A percentile compares a stretch with the other conserved stretches of the same genome.
Conservation (phyloP, 2,113 vertebrate species). For the Grallaria varia region DNA sequence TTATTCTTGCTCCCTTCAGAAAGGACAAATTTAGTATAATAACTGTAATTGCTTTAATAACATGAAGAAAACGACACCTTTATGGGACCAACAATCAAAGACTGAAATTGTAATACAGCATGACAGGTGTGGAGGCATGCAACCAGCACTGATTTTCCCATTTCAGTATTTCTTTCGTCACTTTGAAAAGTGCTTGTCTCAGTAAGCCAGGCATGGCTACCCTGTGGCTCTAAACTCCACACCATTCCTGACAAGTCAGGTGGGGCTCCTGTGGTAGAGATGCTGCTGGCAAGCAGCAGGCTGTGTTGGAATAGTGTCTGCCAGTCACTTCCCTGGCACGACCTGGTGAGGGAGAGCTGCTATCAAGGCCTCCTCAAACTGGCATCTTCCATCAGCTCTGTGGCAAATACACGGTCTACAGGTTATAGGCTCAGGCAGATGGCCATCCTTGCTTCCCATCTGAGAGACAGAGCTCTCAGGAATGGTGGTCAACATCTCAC, state of each 20-base stretch:
- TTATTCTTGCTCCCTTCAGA: slow-evolving; percentile 62
- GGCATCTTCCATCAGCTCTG: neutral
- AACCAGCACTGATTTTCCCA: slow-evolving; percentile 15
- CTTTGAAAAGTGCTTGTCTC: slow-evolving; percentile 5
- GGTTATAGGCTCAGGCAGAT: neutral
- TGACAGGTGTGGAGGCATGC: slow-evolving; percentile 60
- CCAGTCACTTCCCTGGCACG: accelerated
- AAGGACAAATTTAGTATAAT: slow-evolving; percentile 67
- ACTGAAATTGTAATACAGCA: slow-evolving; percentile 43
- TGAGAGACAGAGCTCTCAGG: neutral
- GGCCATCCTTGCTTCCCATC: neutral
- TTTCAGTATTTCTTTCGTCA: neutral
- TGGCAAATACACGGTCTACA: accelerated
- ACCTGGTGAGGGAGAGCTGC: accelerated
- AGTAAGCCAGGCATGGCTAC: neutral
- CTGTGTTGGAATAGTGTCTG: accelerated
- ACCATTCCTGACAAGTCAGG: accelerated
- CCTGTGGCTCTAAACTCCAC: neutral
- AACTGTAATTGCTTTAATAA: slow-evolving; percentile 66
- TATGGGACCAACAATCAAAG: slow-evolving; percentile 64
- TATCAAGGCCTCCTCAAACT: neutral
- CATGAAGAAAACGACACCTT: slow-evolving; percentile 49
- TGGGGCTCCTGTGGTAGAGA: accelerated
- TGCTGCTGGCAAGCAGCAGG: accelerated
- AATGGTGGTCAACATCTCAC: neutral